Conservation (phyloP, 1,140 invertebrate genomes). For the Heliconius hermathena region DNA sequence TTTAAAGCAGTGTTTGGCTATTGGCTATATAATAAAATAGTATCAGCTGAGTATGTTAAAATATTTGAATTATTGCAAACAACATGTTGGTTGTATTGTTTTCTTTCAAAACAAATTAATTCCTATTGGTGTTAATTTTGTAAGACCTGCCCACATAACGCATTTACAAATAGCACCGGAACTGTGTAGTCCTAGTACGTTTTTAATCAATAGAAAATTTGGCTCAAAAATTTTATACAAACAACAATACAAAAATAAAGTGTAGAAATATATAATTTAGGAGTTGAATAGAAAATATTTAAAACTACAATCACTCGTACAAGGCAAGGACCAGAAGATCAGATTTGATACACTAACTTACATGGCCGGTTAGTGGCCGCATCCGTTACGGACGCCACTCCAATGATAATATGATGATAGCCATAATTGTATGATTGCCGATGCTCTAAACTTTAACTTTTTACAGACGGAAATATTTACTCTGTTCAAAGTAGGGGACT, state of each 20-base stretch:
- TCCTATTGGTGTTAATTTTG: neutral
- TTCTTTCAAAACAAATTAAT: neutral
- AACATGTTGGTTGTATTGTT: neutral
- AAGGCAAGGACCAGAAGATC: neutral
- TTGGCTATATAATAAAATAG: too few relatives aligned
- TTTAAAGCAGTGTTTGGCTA: too few relatives aligned
- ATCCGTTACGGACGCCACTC: conserved; percentile 3
- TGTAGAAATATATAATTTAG: neutral
- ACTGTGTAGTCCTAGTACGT: neutral
- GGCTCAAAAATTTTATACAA: too few relatives aligned
- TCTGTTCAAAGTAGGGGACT: neutral
- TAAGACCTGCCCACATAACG: neutral
- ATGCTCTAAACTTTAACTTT: neutral
- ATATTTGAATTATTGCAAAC: neutral
- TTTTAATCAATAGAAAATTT: neutral
- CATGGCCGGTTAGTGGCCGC: neutral
- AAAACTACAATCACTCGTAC: neutral
- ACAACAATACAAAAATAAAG: neutral
- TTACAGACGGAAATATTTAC: neutral
- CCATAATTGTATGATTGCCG: neutral
- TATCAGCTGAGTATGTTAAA: neutral
- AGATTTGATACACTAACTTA: conserved; percentile 1
- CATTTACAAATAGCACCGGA: neutral
- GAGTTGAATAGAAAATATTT: neutral
- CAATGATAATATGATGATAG: conserved; percentile 5